Evolutionary conservation across 2,888 invertebrate genomes (phyloP).

Genomic region (Iphiclides podalirius): DNA sequence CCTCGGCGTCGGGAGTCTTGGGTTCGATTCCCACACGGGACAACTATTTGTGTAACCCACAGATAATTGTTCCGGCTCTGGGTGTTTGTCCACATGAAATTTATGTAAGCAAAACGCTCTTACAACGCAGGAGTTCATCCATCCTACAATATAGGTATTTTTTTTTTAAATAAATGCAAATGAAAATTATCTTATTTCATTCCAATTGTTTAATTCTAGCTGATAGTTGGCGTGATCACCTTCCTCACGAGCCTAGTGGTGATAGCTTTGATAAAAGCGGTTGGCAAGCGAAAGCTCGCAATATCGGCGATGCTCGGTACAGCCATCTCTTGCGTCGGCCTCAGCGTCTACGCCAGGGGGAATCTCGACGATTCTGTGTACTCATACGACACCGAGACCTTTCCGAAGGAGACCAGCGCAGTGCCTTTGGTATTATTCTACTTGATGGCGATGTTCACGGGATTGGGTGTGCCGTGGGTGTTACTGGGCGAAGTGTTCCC

Average conservation of each 20-base stretch:
- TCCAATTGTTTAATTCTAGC: conserved; percentile 42
- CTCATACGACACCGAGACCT: conserved; percentile 63
- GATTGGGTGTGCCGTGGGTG: conserved; percentile 75
- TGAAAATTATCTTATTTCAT: no score
- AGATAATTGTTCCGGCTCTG: no score
- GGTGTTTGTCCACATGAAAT: no score
- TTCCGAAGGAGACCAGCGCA: conserved; percentile 57
- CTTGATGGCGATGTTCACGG: conserved; percentile 55
- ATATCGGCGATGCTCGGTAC: conserved; percentile 62
- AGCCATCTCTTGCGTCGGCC: conserved; percentile 54
- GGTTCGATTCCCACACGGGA: no score
- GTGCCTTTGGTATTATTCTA: conserved; percentile 64
- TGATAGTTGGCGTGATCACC: conserved; percentile 68
- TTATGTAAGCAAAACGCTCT: no score
- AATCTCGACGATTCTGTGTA: conserved; percentile 55
- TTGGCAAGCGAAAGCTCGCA: conserved; percentile 73
- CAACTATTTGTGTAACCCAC: no score
- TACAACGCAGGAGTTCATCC: no score
- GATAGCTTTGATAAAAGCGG: conserved; percentile 57
- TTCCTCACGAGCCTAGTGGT: conserved; percentile 61
- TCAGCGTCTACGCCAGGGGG: conserved; percentile 65
- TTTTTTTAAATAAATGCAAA: background rate
- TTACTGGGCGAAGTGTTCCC: conserved; percentile 80
- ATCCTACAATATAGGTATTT: no score
- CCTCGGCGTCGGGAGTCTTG: no score